Evolutionary conservation across 2,797 vertebrate species (phyloP), one percentile per base, ranked within the genome.

Genomic region (Helicolenus hilgendorfi): DNA sequence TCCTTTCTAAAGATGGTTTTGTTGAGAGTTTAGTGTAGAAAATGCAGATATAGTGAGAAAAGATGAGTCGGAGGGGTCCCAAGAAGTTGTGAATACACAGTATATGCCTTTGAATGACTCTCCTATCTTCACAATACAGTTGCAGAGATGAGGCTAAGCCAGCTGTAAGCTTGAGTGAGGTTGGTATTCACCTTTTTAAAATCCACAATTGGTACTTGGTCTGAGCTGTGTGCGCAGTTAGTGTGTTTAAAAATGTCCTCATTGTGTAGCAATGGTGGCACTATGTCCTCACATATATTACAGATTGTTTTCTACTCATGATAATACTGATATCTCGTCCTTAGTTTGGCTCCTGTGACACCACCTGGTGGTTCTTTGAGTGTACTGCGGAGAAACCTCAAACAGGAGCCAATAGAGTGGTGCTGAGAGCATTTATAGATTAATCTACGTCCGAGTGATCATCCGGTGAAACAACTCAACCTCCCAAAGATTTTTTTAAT

Each of bases 381-480:
- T 95, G 91, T 97, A 92, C 88, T 97, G 97, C 96, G 96, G 92
- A 97, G 94, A 97, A 97, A 91, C 96, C 95, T 96, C 94, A 92
- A 92, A 91, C 89, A 84, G 62, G 84, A 92, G 91, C 92, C 92
- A 15, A 92, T 85, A 83, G 31, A 92, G 96, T 87, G 94, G 58
- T 3, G 26, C 84, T 71, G 56, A 68, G 81, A 81, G 49, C 89
- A 92, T 95, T 97, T 95, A 15, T 95, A 92, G 86, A 97, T 89
- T 89, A 75, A 60, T 82, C 95, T 72, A 22, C 76, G 53, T 85
- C 14, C 74, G n/a, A 62, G 31, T 26, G 27, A 35, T 62, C 11
- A 63, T 80, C 67, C 11, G 26, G 56, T 85, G 33, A 67, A 83
- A 72, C 27, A 13, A 83, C 77, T 91, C 75, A 85, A 89, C 90